Conservation (phyloP, 2,113 vertebrate species). For the Cichladusa arquata region DNA sequence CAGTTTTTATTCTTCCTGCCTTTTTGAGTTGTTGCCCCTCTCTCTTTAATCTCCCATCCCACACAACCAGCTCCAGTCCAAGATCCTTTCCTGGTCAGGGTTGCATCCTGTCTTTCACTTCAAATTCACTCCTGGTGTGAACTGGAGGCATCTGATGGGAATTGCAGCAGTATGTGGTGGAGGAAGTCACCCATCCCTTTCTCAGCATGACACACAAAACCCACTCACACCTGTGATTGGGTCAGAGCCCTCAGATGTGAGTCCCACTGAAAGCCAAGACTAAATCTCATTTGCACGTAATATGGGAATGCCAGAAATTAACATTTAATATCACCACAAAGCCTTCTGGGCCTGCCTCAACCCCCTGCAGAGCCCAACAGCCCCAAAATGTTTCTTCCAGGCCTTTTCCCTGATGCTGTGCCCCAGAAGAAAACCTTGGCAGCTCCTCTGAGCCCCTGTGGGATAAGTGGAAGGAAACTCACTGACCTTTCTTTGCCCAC, state of each 20-base stretch:
- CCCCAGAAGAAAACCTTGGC: background rate
- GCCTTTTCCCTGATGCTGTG: background rate
- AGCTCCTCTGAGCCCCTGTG: background rate
- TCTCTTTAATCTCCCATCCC: background rate
- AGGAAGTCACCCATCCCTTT: background rate
- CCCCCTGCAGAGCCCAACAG: conserved; percentile 14
- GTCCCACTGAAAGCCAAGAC: conserved; percentile 34
- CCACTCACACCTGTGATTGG: background rate
- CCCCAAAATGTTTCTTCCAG: conserved; percentile 49
- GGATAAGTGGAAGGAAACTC: background rate
- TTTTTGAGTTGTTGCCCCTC: background rate
- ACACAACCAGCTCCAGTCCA: background rate
- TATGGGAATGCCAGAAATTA: conserved; percentile 50
- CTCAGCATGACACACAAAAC: background rate
- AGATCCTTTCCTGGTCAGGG: background rate
- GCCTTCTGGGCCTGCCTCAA: conserved; percentile 48
- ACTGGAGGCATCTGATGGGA: background rate
- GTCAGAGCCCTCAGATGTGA: conserved; percentile 5
- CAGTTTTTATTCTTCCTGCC: background rate
- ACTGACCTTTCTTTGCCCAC: conserved; percentile 89
- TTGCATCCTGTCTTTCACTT: background rate
- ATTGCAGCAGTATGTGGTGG: background rate
- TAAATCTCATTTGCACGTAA: conserved; percentile 60
- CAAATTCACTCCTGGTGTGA: background rate
- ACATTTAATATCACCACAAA: conserved; percentile 71